Conservation (phyloP, 2,888 invertebrate genomes). For the Schizotus pectinicornis region DNA sequence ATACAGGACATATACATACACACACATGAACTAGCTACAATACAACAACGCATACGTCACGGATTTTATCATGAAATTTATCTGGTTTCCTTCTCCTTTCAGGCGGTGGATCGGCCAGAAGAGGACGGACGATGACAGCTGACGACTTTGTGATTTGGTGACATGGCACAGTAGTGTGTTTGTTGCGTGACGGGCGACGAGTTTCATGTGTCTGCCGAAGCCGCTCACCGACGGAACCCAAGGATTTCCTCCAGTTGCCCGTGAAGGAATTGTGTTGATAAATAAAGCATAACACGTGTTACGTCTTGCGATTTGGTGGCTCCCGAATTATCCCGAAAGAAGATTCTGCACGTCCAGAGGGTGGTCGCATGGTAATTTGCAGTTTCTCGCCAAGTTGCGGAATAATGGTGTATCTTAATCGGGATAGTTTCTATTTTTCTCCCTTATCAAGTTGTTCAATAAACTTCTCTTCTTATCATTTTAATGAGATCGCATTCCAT, state of each 20-base stretch:
- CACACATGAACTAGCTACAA: constrained; percentile 46
- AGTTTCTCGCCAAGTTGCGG: neutral
- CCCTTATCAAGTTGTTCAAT: constrained; percentile 48
- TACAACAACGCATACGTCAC: constrained; percentile 52
- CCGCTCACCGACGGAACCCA: constrained; percentile 9
- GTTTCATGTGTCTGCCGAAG: constrained; percentile 40
- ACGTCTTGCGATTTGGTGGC: too few species aligned
- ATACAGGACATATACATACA: constrained; percentile 38
- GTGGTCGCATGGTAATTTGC: neutral
- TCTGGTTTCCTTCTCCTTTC: constrained; percentile 45
- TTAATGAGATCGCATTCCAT: constrained; percentile 40
- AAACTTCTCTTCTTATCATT: constrained; percentile 50
- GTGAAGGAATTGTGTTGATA: too few species aligned
- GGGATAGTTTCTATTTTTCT: constrained; percentile 45
- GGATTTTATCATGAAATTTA: constrained; percentile 52
- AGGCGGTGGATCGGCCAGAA: constrained; percentile 43
- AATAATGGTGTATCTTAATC: constrained; percentile 7
- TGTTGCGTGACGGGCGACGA: constrained; percentile 52
- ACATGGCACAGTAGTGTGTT: constrained; percentile 54
- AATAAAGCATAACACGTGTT: too few species aligned
- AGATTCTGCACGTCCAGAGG: neutral
- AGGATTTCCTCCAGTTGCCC: neutral
- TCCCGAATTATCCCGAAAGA: too few species aligned
- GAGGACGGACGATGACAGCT: constrained; percentile 54
- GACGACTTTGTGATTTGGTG: constrained; percentile 51